phyloP scores from a whole-genome alignment of 2,113 vertebrate genomes.

The Trichomycterus rosablanca region DNA sequence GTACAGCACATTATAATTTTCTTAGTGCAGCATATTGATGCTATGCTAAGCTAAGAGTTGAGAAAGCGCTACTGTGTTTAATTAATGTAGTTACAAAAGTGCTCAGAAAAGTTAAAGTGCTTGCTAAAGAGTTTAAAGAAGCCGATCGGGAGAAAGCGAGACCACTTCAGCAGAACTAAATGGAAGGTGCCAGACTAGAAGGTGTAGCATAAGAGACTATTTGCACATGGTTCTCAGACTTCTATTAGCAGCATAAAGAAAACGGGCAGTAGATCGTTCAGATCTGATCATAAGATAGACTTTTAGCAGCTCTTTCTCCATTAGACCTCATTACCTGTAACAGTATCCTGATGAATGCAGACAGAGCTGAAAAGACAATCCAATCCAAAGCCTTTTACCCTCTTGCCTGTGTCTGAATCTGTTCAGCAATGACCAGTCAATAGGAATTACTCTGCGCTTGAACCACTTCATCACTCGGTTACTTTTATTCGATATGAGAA shows the following conservation, averaged over 20 bases:
- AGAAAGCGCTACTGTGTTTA: not conserved
- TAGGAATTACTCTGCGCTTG: constrained; percentile 22
- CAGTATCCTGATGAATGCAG: constrained; percentile 33
- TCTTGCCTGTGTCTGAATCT: constrained; percentile 26
- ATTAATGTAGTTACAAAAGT: constrained; percentile 23
- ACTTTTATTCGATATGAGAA: constrained; percentile 25
- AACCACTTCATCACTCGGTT: constrained; percentile 25
- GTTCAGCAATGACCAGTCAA: constrained; percentile 19
- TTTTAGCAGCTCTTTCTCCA: constrained; percentile 39
- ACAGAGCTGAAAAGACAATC: constrained; percentile 41
- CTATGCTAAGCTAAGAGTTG: not conserved
- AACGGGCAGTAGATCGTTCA: too few species aligned
- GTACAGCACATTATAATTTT: too few species aligned
- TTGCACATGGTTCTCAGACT: constrained; percentile 29
- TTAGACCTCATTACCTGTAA: constrained; percentile 59
- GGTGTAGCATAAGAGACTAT: constrained; percentile 19
- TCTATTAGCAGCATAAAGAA: constrained; percentile 33
- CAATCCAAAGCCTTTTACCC: constrained; percentile 47
- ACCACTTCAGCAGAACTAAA: not conserved
- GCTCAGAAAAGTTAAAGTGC: constrained; percentile 8
- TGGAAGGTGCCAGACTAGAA: constrained; percentile 3
- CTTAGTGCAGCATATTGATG: too few species aligned
- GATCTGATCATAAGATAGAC: constrained; percentile 33
- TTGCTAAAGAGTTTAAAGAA: constrained; percentile 2
- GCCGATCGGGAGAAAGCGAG: not conserved